Conservation (phyloP, 37 sponge, comb jelly and placozoan species). For the Agelas oroides region DNA sequence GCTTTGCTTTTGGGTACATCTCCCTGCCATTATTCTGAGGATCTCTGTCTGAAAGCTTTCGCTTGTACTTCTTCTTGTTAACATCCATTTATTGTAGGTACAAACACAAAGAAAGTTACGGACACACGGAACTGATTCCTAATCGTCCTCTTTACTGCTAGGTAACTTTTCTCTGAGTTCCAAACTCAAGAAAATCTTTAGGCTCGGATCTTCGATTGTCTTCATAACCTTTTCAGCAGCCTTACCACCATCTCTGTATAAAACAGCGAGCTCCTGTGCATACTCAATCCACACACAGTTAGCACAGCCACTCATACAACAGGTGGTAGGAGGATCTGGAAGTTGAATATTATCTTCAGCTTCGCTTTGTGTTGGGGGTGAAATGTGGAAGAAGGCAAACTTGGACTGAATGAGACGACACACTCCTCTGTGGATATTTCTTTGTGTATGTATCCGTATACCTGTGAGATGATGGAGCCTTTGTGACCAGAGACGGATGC, state of each 20-base stretch:
- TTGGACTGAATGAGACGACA: no score
- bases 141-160: background rate
- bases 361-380: no score
- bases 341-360: conserved; percentile 15
- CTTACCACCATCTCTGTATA: conserved; percentile 55
- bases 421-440: no score
- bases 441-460: no score
- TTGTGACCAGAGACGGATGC: background rate
- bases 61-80: no score
- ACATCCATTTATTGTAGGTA: no score
- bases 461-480: no score
- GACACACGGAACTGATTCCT: background rate
- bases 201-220: conserved; percentile 81
- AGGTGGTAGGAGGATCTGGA: conserved; percentile 79
- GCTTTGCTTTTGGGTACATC: no score
- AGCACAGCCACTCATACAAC: conserved; percentile 91
- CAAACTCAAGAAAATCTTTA: conserved; percentile 82
- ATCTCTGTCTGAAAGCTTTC: no score
- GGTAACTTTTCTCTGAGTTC: conserved; percentile 70
- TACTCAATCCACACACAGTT: conserved; percentile 94
- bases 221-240: conserved; percentile 64
- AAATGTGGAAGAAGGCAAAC: no score
- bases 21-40: no score
- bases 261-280: conserved; percentile 67
- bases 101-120: no score